Evolutionary conservation across 1,140 invertebrate genomes (phyloP).

Genomic region (Drosophila nannoptera): DNA sequence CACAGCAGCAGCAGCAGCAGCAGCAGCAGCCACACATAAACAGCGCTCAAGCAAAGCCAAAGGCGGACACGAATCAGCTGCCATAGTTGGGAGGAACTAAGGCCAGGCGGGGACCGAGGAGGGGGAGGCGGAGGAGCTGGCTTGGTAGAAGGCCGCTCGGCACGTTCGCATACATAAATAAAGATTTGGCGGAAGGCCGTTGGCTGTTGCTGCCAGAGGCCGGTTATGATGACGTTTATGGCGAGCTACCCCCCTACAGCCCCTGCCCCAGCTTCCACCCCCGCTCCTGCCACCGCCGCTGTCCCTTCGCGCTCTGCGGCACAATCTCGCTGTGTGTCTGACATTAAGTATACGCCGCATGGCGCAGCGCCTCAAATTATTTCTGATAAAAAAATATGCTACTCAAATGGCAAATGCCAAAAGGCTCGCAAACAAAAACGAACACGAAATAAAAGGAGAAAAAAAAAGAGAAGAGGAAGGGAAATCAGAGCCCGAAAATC

Average conservation of each 20-base stretch:
- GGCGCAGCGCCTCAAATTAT: conserved; percentile 19
- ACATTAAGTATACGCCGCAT: conserved; percentile 54
- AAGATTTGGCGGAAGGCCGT: conserved; percentile 41
- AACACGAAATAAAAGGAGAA: background rate
- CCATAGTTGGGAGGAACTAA: background rate
- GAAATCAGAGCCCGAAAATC: conserved; percentile 5
- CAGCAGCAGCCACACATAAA: conserved; percentile 3
- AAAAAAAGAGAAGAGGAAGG: too few relatives aligned
- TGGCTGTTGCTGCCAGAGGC: conserved; percentile 28
- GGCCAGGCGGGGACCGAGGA: background rate
- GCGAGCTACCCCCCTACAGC: background rate
- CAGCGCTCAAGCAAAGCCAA: conserved; percentile 19
- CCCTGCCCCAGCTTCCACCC: too few relatives aligned
- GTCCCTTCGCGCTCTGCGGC: too few relatives aligned
- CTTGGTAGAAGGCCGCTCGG: conserved; percentile 40
- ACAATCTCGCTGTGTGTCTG: conserved; percentile 4
- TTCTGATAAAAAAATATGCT: conserved; percentile 19
- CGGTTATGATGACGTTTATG: conserved; percentile 51
- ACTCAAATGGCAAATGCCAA: conserved; percentile 21
- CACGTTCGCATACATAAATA: conserved; percentile 56
- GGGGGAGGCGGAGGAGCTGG: conserved; percentile 14
- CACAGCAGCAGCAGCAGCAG: conserved; percentile 3
- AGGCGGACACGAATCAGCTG: conserved; percentile 28
- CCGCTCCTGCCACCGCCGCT: too few relatives aligned
- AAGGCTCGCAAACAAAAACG: background rate